These are phyloP conservation scores for Myoxocephalus aenaeus DNA, from an alignment of 2,797 vertebrate genomes.

Conservation along the genomic window DNA sequence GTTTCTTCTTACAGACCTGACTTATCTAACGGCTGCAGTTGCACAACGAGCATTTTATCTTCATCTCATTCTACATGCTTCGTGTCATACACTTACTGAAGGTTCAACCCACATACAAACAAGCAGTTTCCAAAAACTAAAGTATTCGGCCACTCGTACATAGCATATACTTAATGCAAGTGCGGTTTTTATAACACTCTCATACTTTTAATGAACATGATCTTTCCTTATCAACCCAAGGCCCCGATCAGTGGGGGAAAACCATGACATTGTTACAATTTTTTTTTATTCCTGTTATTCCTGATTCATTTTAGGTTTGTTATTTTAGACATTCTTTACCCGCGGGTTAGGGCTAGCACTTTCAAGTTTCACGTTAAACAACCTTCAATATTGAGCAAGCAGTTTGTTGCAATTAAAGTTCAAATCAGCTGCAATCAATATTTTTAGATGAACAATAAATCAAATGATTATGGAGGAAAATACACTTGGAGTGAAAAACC, in stretches of 20 bases:
- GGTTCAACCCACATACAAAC: constrained; percentile 20
- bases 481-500: neutral
- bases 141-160: constrained; percentile 5
- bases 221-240: too few species aligned
- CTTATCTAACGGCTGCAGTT: constrained; percentile 46
- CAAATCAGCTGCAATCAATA: neutral
- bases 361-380: neutral
- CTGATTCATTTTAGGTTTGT: neutral
- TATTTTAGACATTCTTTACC: neutral
- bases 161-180: constrained; percentile 2
- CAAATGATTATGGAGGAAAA: neutral
- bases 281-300: too few species aligned
- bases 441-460: neutral
- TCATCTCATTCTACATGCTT: constrained; percentile 31
- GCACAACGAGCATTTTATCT: constrained; percentile 52
- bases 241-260: neutral
- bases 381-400: neutral
- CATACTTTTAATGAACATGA: neutral
- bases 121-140: constrained; percentile 24
- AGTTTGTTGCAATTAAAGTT: neutral
- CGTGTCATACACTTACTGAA: constrained; percentile 37
- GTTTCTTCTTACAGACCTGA: constrained; percentile 48
- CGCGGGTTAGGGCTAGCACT: too few species aligned
- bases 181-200: neutral
- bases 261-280: neutral